Base-by-base conservation (phyloP, 2,888 invertebrate species). In the Sphecodes monilicornis region DNA sequence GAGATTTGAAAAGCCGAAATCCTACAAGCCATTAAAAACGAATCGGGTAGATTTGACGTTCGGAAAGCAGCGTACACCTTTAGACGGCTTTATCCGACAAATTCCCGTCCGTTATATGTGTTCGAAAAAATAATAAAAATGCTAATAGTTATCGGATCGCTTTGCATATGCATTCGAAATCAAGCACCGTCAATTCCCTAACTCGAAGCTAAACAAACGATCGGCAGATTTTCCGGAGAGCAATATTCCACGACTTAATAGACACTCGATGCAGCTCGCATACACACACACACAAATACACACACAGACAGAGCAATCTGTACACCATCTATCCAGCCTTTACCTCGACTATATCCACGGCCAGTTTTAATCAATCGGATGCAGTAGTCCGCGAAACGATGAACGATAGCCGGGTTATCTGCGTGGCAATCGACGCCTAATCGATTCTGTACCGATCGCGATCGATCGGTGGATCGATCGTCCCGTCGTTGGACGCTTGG, bases 341-440 rank as follows among this genome's bases (percentile, higher is more conserved):
- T 29, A 16, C 60, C 32, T 3, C 32, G 22, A 0, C 64, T 22
- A 54, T 22, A 36, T 32, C 57, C 72, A 74, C 32, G 73, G 69
- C 69, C 32, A 71, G 64, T 76, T 76, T 81, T 81, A 81, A 81
- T 76, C 79, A 43, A 76, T 75, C 64, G 41, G 82, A 79, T 71
- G 74, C 74, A 69, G 64, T 29, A 26, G 50, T 16, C 69, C 60
- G 74, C 22, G 26, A 32, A 50, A 74, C 79, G 81, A 77, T 77
- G 26, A 73, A 73, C 68, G 50, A 26, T 54, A 72, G 57, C 26
- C 26, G n/a, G n/a, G 46, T 32, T 76, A 68, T 50, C 69, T 50
- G 8, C 43, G 11, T 3, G 29, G 22, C 70, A 0, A 39, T 46
- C 46, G 69, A 46, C 69, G 26, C 57, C 36, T 57, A n/a, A 77